These are phyloP conservation scores for Vanessa tameamea DNA, from an alignment of 1,140 invertebrate species.

Conservation along the genomic window DNA sequence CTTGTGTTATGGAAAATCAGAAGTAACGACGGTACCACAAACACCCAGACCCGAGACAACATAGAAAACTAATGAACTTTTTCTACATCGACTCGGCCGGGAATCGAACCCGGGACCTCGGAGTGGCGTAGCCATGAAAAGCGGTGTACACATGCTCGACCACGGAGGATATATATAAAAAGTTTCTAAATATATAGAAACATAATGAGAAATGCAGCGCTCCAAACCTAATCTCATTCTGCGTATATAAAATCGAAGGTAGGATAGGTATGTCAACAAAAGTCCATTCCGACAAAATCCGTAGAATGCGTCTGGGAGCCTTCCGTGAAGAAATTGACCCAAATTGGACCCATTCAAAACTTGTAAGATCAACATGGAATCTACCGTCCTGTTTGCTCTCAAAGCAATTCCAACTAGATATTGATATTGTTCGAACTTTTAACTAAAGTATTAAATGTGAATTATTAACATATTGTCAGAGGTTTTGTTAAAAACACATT, in stretches of 20 bases:
- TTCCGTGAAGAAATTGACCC: conserved; percentile 48
- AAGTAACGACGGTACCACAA: too few relatives aligned
- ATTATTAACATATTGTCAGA: neutral
- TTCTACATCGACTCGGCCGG: too few relatives aligned
- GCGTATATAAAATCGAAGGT: neutral
- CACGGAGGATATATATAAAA: too few relatives aligned
- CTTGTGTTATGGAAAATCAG: too few relatives aligned
- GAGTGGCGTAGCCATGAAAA: too few relatives aligned
- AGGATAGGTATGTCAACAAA: conserved; percentile 49
- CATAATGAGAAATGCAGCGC: neutral
- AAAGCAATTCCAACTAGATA: conserved; percentile 43
- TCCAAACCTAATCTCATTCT: neutral
- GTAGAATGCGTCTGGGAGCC: conserved; percentile 35
- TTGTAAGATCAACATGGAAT: conserved; percentile 45
- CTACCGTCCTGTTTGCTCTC: conserved; percentile 32
- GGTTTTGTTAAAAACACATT: neutral
- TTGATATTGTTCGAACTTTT: conserved; percentile 40
- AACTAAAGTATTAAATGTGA: conserved; percentile 18
- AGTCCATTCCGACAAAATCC: conserved; percentile 49
- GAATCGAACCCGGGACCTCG: too few relatives aligned
- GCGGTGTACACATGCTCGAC: too few relatives aligned
- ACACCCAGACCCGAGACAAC: too few relatives aligned
- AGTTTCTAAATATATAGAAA: neutral
- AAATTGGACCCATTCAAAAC: conserved; percentile 49
- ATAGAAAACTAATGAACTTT: too few relatives aligned